phyloP scores from a whole-genome alignment of 2,113 vertebrate genomes.

The Myocastor coypus region DNA sequence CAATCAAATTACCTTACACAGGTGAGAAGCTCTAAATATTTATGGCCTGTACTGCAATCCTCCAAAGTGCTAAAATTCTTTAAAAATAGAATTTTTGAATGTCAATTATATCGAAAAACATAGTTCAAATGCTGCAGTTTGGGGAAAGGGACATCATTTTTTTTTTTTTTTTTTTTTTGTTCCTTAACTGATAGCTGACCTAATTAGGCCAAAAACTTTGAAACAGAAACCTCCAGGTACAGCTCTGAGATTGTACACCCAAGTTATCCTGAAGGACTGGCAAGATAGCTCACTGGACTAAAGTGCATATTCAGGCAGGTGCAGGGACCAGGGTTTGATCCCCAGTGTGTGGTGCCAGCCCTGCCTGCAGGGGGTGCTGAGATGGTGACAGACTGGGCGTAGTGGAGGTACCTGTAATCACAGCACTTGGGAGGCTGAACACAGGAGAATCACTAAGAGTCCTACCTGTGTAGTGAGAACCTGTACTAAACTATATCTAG shows the following conservation, averaged over 20 bases:
- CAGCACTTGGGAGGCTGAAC: too few species aligned
- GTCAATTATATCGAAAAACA: not conserved
- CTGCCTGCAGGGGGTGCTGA: too few species aligned
- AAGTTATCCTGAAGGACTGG: conserved; percentile 33
- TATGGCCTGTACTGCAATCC: not conserved
- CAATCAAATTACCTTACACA: not conserved
- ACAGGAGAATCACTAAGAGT: too few species aligned
- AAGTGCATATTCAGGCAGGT: too few species aligned
- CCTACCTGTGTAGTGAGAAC: too few species aligned
- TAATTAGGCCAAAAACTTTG: conserved; percentile 1
- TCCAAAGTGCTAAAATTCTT: conserved; percentile 26
- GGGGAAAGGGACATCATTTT: not conserved
- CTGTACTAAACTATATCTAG: too few species aligned
- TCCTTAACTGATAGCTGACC: not conserved
- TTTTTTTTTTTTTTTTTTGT: too few species aligned
- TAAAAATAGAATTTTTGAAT: conserved; percentile 21
- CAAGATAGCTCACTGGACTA: too few species aligned
- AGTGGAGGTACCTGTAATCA: too few species aligned
- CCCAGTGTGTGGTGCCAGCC: too few species aligned
- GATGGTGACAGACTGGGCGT: too few species aligned
- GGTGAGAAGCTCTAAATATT: not conserved
- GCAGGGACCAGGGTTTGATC: too few species aligned
- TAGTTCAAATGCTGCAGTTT: conserved; percentile 13
- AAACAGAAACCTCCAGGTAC: not conserved
- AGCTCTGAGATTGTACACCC: not conserved